Conservation (phyloP, 2,113 vertebrate species). For the Cygnus buccinator region DNA sequence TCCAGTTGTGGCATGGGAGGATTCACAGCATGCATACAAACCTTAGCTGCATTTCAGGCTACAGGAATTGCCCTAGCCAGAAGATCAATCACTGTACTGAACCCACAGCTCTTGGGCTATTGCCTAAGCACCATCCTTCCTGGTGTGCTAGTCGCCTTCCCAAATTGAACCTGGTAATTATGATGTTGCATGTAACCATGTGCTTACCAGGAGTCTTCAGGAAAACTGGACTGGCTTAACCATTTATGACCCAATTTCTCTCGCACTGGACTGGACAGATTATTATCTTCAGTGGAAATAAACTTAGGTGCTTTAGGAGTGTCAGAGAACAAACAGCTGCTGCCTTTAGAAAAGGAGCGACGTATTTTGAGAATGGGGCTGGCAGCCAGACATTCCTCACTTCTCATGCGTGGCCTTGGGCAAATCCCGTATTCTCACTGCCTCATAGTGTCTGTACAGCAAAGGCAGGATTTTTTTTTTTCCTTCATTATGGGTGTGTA, state of each 20-base stretch:
- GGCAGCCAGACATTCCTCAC: conserved; percentile 34
- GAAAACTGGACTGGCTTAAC: neutral
- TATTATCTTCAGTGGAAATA: conserved; percentile 44
- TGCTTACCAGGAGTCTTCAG: neutral
- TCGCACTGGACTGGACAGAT: neutral
- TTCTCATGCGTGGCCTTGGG: neutral
- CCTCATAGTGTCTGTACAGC: neutral
- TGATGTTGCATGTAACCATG: neutral
- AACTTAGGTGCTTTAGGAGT: neutral
- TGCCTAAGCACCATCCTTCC: neutral
- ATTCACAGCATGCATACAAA: neutral
- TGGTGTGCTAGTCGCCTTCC: neutral
- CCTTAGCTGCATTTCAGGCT: neutral
- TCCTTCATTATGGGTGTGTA: neutral
- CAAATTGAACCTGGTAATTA: neutral
- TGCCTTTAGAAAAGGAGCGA: neutral
- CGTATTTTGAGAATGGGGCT: conserved; percentile 42
- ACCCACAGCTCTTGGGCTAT: neutral
- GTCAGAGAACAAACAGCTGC: conserved; percentile 51
- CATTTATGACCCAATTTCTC: neutral
- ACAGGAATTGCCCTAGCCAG: neutral
- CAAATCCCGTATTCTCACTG: neutral
- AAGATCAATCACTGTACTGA: neutral
- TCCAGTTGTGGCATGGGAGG: neutral
- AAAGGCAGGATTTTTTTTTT: neutral